Evolutionary conservation across 2,113 vertebrate genomes (phyloP), one percentile per base, ranked within the genome.

Genomic region (Nothobranchius furzeri): DNA sequence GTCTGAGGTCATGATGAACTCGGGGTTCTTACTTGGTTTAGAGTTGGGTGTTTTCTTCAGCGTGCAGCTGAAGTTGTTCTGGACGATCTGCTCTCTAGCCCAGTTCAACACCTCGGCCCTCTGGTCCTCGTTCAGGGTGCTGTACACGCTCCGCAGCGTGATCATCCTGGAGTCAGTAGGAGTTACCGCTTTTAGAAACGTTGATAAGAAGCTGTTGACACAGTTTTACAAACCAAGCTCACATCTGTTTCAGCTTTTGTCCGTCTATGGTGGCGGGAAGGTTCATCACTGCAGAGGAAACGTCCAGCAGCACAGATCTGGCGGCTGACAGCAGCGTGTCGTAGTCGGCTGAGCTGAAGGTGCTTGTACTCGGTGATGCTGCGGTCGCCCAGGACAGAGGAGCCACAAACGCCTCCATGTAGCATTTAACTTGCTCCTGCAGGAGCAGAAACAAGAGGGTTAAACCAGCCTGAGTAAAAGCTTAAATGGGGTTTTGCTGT

Each of bases 301-400:
- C 53, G 17, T 70, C 36, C 36, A 48, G 56, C 57, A 84, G 43
- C 17, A 64, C 64, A 5, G 87, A 75, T 61, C 70, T 80, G 50
- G 88, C 64, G 0, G 79, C 78, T 83, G 59, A 78, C 70, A 89
- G 25, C 36, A 92, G 47, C 7, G 55, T 46, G 6, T 58, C 63
- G 13, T 89, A 88, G 47, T 89, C 70, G 0, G 73, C 77, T 9
- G 54, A 12, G 9, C 64, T 40, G 10, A 87, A 47, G 52, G 59
- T 35, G 9, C 55, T 42, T 13, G 72, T 78, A 2, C 15, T 48
- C 9, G 72, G 59, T 14, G 25, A 56, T 4, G n/a, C 76, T 46
- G 92, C n/a, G 9, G 46, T 37, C 0, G 0, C 8, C 90, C 88
- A 91, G 59, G 83, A 81, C 45, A 85, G 2, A n/a, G 87, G 78